These are phyloP conservation scores for Aquatica leii DNA, from an alignment of 2,888 invertebrate species.

Conservation along the genomic window DNA sequence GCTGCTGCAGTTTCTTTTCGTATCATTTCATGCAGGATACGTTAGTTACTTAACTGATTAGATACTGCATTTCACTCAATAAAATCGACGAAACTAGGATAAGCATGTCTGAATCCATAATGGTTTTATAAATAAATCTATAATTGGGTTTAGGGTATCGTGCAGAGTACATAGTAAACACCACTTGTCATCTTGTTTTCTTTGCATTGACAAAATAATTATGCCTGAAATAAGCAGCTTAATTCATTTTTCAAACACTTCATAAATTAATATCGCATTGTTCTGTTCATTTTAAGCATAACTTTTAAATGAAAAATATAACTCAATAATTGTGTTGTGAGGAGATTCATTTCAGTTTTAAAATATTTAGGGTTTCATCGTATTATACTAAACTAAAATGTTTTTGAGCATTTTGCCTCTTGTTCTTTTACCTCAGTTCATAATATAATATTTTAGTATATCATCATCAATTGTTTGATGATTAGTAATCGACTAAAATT, in stretches of 20 bases:
- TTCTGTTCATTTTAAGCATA: neutral
- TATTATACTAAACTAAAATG: too few species aligned
- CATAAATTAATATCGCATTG: slow-evolving; percentile 6
- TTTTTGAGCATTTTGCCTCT: too few species aligned
- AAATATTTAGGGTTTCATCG: slow-evolving; percentile 10
- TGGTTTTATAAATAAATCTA: neutral
- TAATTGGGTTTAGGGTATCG: neutral
- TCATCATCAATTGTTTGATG: too few species aligned
- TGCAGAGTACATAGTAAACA: neutral
- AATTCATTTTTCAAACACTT: too few species aligned
- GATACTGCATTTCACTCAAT: slow-evolving; percentile 24
- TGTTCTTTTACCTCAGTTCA: too few species aligned
- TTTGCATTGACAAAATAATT: neutral
- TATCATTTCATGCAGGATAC: slow-evolving; percentile 14
- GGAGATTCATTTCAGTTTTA: slow-evolving; percentile 12
- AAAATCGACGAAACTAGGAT: slow-evolving; percentile 10
- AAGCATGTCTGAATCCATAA: slow-evolving; percentile 16
- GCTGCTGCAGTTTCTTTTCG: slow-evolving; percentile 14
- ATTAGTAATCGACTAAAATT: too few species aligned
- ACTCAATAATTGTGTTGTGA: slow-evolving; percentile 6
- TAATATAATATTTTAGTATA: too few species aligned
- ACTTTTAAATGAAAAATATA: slow-evolving; percentile 13
- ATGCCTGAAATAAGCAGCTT: too few species aligned
- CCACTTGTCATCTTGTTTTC: neutral
- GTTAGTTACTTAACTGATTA: slow-evolving; percentile 27